Percentiles rank a stretch among this genome's conserved stretches.
phyloP scores from a whole-genome alignment of 2,888 invertebrate genomes.

The Abscondita cerata region DNA sequence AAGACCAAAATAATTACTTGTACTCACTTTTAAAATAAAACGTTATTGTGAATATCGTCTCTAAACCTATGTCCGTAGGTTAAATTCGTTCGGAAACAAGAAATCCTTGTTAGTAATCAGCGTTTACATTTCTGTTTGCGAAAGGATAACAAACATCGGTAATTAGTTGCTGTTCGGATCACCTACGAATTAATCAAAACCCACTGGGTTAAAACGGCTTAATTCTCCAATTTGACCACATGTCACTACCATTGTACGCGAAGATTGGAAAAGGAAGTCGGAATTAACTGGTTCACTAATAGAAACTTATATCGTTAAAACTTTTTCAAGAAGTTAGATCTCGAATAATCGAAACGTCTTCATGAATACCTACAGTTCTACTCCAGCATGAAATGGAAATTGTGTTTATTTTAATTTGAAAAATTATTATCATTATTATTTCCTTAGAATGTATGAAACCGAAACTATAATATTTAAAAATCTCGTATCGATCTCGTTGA shows the following conservation, averaged over 20 bases:
- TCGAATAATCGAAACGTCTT: too few relatives aligned
- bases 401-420: too few relatives aligned
- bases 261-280: constrained; percentile 5
- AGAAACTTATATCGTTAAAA: neutral
- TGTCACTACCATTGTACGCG: constrained; percentile 35
- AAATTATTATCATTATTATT: too few relatives aligned
- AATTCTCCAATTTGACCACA: constrained; percentile 36
- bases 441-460: too few relatives aligned
- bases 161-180: constrained; percentile 36
- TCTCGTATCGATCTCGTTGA: too few relatives aligned
- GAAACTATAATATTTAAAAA: too few relatives aligned
- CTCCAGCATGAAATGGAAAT: too few relatives aligned
- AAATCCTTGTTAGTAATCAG: neutral
- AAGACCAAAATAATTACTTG: constrained; percentile 22
- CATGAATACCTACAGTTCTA: too few relatives aligned
- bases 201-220: constrained; percentile 34
- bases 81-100: neutral
- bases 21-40: neutral
- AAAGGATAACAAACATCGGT: constrained; percentile 37
- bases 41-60: neutral
- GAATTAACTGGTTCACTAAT: neutral
- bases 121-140: constrained; percentile 23
- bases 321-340: too few relatives aligned
- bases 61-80: neutral
- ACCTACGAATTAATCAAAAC: constrained; percentile 37